phyloP scores from a whole-genome alignment of 2,797 vertebrate genomes.

The Hoplostethus mediterraneus region DNA sequence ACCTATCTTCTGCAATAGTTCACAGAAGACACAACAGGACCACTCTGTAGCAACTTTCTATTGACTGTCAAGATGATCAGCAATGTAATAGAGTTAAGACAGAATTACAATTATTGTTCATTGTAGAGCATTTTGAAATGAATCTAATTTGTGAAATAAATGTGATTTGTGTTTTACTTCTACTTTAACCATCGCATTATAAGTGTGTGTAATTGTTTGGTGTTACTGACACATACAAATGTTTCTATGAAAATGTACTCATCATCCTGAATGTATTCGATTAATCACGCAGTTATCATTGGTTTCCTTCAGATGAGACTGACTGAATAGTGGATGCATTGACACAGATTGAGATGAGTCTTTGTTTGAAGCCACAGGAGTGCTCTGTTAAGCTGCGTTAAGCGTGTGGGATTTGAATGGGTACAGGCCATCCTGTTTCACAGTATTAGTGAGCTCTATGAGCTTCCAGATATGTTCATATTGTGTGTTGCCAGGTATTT shows the following conservation, averaged over 20 bases:
- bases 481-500: conserved; percentile 59
- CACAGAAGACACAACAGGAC: no score
- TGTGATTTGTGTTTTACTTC: no score
- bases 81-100: no score
- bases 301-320: not conserved
- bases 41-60: no score
- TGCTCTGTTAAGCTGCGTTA: not conserved
- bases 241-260: not conserved
- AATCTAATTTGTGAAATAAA: no score
- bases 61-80: no score
- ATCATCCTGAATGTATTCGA: not conserved
- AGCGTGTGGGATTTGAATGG: conserved; percentile 1
- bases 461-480: conserved; percentile 35
- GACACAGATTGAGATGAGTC: not conserved
- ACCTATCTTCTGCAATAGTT: no score
- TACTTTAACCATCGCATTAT: no score
- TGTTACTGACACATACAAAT: no score
- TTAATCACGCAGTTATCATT: not conserved
- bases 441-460: conserved; percentile 2
- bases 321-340: not conserved
- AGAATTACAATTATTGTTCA: no score
- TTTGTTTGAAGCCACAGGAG: not conserved
- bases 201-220: not conserved
- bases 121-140: no score
- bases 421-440: conserved; percentile 13